phyloP scores from a whole-genome alignment of 2,888 invertebrate genomes.

The Muscina levida region DNA sequence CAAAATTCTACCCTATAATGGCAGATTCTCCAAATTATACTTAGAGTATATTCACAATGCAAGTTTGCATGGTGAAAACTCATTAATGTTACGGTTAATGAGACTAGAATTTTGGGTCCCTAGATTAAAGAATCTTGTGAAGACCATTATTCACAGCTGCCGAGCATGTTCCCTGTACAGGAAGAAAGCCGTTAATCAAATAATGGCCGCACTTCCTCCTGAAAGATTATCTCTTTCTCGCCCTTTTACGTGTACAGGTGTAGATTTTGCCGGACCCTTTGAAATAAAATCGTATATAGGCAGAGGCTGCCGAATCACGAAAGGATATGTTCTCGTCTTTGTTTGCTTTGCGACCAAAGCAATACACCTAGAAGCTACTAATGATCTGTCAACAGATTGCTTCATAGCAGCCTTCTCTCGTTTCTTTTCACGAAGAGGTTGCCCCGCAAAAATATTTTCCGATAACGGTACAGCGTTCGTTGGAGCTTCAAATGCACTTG shows the following conservation, averaged over 20 bases:
- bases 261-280: slow-evolving; percentile 62
- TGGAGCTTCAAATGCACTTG: no score
- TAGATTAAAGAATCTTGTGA: background rate
- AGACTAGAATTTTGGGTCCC: slow-evolving; percentile 8
- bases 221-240: slow-evolving; percentile 41
- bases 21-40: background rate
- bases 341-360: slow-evolving; percentile 60
- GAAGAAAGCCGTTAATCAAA: background rate
- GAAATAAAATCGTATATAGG: slow-evolving; percentile 54
- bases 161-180: slow-evolving; percentile 11
- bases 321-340: slow-evolving; percentile 60
- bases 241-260: slow-evolving; percentile 52
- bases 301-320: slow-evolving; percentile 48
- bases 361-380: slow-evolving; percentile 43
- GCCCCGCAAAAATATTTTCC: no score
- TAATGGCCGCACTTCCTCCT: slow-evolving; percentile 22
- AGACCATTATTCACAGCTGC: slow-evolving; percentile 5
- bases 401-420: no score
- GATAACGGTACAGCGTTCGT: no score
- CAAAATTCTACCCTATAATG: background rate
- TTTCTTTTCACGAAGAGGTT: no score
- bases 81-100: background rate
- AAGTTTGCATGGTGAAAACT: slow-evolving; percentile 3
- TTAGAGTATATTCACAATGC: background rate
- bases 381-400: no score